Evolutionary conservation across 2,797 vertebrate genomes (phyloP), one percentile per base, ranked within the genome.

Genomic region (Ceryle rudis): DNA sequence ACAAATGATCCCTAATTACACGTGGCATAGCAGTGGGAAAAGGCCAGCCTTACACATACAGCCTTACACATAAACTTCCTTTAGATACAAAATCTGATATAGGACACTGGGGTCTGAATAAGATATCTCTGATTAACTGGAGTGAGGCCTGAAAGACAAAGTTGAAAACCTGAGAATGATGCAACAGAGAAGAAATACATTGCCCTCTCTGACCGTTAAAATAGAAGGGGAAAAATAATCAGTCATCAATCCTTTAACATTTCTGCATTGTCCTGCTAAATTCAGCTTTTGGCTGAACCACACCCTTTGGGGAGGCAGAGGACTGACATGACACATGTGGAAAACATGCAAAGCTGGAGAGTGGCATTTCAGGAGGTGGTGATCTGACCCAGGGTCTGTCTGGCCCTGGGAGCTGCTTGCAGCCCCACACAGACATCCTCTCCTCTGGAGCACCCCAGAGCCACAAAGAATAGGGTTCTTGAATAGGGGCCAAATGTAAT

Each of bases 211-310:
- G 11, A 18, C 28, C 57, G 7, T 54, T 77, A 51, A 62, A 67
- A 91, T 10, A 66, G 35, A 71, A 51, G 8, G 9, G 42, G 6
- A 17, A 1, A 49, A 80, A 14, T 5, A 82, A 80, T 35, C 37
- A 41, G 8, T 35, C 31, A n/a, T 57, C n/a, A 70, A 47, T 77
- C 69, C 57, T 65, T 75, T 47, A 81, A 70, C 14, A 49, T 89
- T 91, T 78, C 81, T 78, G n/a, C 6, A 1, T 77, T 70, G 37
- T 70, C 31, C 49, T 66, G 35, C 28, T 90, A 83, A 95, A 91
- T 69, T 33, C 47, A 33, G 14, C 29, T 93, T 96, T 49, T 58
- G 73, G 52, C 67, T 78, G 37, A 91, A 75, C 58, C n/a, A 57
- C 67, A 42, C 23, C 28, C 31, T 93, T 57, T 52, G 39, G 80